Base-by-base conservation (phyloP, 2,113 vertebrate genomes). In the Edolisoma coerulescens region DNA sequence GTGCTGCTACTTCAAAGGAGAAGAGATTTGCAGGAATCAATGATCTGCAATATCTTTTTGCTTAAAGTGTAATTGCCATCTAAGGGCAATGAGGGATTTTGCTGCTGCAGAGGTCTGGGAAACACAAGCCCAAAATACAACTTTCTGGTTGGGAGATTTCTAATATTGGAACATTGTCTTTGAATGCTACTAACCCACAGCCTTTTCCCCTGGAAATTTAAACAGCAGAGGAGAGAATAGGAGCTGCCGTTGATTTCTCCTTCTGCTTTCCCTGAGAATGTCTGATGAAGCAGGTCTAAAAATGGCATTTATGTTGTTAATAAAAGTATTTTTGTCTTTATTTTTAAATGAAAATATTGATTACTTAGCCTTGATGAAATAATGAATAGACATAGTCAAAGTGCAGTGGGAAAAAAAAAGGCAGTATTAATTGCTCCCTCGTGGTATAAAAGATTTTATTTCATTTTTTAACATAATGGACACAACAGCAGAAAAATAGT, bases 41-140 rank as follows among this genome's bases (percentile, higher is more conserved):
- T 97, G 95, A 97, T 96, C 95, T 94, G 92, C 92, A 97, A 75
- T 95, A 96, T 93, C 95, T 96, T 96, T 95, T 95, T 96, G 95
- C 76, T 90, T 96, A 92, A 90, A 84, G 92, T 95, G 88, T 96
- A 96, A 96, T 96, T 96, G 88, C 88, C 68, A 78, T 87, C 93
- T 84, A 84, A 84, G 79, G 87, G 71, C 93, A 89, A 32, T 90
- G 67, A 92, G 82, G 71, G 82, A 90, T 93, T 96, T 93, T 33
- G 59, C 78, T 92, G 1, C 57, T 87, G 82, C 84, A 70, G 45
- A 88, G 54, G 39, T 65, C 77, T 93, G 91, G 89, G 81, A 89
- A 93, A 60, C 78, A 57, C 56, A 73, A 79, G 42, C 45, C 85
- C 79, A 74, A 93, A 90, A 95, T 80, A 81, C 59, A 90, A 41